Percentiles rank a stretch among this genome's conserved stretches.
Conservation (phyloP, 2,113 vertebrate species). For the Microcebus ravelobensis region DNA sequence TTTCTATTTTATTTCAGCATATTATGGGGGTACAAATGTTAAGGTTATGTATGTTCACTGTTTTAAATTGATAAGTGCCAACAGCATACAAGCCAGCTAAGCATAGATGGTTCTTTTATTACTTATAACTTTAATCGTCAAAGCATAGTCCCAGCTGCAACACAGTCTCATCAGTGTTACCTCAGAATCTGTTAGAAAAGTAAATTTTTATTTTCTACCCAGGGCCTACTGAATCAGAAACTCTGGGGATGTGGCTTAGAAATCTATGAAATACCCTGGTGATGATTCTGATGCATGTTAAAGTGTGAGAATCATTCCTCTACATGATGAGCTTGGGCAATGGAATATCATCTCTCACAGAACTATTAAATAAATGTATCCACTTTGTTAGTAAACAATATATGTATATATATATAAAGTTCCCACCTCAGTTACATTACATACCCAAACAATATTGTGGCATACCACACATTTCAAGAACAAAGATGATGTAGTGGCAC, state of each 20-base stretch:
- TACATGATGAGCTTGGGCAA: not conserved
- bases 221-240: not conserved
- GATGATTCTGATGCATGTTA: not conserved
- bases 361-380: not conserved
- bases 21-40: too few relatives aligned
- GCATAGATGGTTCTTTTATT: not conserved
- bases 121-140: not conserved
- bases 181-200: not conserved
- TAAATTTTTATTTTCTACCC: not conserved
- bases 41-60: not conserved
- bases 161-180: not conserved
- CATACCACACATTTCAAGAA: not conserved
- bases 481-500: not conserved
- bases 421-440: not conserved
- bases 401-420: not conserved
- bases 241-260: not conserved
- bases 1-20: too few relatives aligned
- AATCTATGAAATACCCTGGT: not conserved
- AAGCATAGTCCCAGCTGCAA: not conserved
- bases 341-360: not conserved
- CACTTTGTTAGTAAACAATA: not conserved
- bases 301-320: not conserved
- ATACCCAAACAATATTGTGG: not conserved
- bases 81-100: not conserved
- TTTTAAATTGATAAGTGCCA: not conserved